These are phyloP conservation scores for Danio aesculapii DNA, from an alignment of 2,797 vertebrate genomes.

Conservation along the genomic window DNA sequence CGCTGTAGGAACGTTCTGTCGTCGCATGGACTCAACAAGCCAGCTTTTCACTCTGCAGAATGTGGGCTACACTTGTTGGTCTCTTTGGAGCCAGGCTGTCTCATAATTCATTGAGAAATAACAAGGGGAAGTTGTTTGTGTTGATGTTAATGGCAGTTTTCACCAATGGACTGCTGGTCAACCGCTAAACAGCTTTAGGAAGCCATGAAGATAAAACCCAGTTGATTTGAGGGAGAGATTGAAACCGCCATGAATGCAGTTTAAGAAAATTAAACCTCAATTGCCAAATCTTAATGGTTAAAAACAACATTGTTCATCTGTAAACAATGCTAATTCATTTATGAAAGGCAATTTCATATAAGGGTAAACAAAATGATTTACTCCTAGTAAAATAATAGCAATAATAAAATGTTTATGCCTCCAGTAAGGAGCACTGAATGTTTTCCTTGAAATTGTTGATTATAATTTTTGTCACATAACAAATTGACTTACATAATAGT, in stretches of 20 bases:
- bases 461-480: background rate
- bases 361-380: background rate
- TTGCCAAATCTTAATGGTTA: background rate
- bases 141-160: conserved; percentile 47
- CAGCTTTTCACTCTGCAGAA: conserved; percentile 63
- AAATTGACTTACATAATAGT: background rate
- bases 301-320: background rate
- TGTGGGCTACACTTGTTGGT: conserved; percentile 68
- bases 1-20: conserved; percentile 75
- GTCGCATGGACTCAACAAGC: conserved; percentile 65
- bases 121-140: conserved; percentile 47
- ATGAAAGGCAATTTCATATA: background rate
- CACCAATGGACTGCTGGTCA: conserved; percentile 32
- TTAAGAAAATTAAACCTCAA: conserved; percentile 1
- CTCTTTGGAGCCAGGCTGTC: conserved; percentile 71
- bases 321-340: background rate
- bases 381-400: background rate
- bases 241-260: conserved; percentile 1
- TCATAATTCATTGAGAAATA: conserved; percentile 70
- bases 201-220: conserved; percentile 7
- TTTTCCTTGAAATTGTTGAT: background rate
- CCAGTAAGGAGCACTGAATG: background rate
- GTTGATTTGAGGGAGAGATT: conserved; percentile 16
- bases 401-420: background rate
- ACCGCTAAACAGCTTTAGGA: conserved; percentile 29